Percentiles rank a stretch among this genome's conserved stretches.
Evolutionary conservation across 1,140 invertebrate species (phyloP).

Genomic region (Drosophila truncata): DNA sequence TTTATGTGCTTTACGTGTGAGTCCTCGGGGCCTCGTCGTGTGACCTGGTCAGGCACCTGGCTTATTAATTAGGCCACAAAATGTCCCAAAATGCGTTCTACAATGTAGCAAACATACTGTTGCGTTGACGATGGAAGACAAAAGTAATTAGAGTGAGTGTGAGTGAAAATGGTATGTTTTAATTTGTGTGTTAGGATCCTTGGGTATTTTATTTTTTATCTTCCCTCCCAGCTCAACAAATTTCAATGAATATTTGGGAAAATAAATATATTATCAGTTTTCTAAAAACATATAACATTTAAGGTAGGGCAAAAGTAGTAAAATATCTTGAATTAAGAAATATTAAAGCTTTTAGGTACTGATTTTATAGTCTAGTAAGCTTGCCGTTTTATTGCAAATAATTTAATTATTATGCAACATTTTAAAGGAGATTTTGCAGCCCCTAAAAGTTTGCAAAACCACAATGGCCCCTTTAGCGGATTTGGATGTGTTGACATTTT

Average conservation of each 20-base stretch:
- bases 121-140: background rate
- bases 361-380: no score
- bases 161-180: background rate
- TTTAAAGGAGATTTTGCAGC: conserved; percentile 15
- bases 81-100: conserved; percentile 41
- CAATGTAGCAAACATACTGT: conserved; percentile 7
- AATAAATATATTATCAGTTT: background rate
- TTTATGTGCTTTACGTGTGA: conserved; percentile 71
- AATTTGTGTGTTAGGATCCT: background rate
- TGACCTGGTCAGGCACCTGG: conserved; percentile 47
- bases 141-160: conserved; percentile 11
- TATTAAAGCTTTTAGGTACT: no score
- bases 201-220: background rate
- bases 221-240: background rate
- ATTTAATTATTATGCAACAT: conserved; percentile 11
- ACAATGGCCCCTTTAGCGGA: conserved; percentile 41
- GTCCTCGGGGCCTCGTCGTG: conserved; percentile 36
- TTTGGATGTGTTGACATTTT: conserved; percentile 61
- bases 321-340: no score
- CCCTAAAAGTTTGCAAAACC: conserved; percentile 29
- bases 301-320: no score
- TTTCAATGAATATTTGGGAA: background rate
- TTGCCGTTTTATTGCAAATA: background rate
- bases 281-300: no score
- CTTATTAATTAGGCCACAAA: conserved; percentile 65